Evolutionary conservation across 2,797 vertebrate genomes (phyloP).

Genomic region (Vipera ursinii): DNA sequence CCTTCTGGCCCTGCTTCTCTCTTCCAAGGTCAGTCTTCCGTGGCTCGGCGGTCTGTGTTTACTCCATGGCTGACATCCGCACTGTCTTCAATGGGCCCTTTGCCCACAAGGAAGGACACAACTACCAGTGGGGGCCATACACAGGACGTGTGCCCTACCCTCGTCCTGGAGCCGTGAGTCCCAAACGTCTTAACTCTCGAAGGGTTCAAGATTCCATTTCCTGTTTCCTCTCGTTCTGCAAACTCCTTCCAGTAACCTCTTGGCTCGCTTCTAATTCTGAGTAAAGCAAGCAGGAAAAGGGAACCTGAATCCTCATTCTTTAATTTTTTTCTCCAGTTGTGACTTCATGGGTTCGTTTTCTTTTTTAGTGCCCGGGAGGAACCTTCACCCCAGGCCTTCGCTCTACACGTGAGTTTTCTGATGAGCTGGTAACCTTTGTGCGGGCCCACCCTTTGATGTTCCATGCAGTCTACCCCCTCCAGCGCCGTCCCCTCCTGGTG

Average conservation of each 20-base stretch:
- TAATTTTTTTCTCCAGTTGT: neutral
- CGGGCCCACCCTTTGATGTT: conserved; percentile 83
- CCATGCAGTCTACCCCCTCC: conserved; percentile 79
- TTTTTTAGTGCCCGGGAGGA: conserved; percentile 81
- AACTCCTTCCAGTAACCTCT: neutral
- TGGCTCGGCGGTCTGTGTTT: conserved; percentile 84
- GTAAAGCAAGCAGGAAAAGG: neutral
- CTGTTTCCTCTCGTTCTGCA: neutral
- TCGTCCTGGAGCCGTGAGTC: conserved; percentile 81
- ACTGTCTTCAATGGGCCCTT: conserved; percentile 87
- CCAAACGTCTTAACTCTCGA: neutral
- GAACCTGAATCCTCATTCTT: neutral
- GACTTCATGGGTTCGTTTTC: neutral
- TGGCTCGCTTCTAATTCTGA: neutral
- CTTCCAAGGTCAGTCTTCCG: conserved; percentile 81
- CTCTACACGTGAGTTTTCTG: conserved; percentile 83
- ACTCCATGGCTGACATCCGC: conserved; percentile 84
- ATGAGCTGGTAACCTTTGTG: conserved; percentile 83
- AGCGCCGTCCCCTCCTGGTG: conserved; percentile 83
- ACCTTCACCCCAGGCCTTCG: conserved; percentile 80
- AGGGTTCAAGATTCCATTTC: neutral
- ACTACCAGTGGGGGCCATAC: conserved; percentile 85
- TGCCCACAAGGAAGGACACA: conserved; percentile 84
- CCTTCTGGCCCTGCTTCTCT: neutral
- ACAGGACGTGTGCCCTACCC: conserved; percentile 85